A percentile compares a stretch with the other conserved stretches of the same genome.
Evolutionary conservation across 2,113 vertebrate genomes (phyloP).

Genomic region (Taxidea taxus): DNA sequence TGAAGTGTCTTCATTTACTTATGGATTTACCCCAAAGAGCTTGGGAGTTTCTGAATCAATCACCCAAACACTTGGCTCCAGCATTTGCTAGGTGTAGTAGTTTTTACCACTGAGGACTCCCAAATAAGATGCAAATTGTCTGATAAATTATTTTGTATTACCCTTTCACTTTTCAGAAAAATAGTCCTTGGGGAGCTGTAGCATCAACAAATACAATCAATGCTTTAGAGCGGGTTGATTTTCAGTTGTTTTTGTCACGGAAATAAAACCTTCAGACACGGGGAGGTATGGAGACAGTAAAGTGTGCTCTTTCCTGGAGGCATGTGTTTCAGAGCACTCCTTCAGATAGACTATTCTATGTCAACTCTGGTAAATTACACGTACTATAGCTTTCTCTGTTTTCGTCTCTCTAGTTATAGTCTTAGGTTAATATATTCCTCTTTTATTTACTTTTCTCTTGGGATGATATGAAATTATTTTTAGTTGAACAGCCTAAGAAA

Average conservation of each 20-base stretch:
- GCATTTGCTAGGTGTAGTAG: background rate
- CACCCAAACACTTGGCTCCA: background rate
- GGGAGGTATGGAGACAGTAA: background rate
- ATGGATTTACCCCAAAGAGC: conserved; percentile 15
- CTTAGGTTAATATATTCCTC: background rate
- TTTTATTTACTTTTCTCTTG: background rate
- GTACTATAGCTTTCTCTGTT: conserved; percentile 11
- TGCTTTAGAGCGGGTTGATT: background rate
- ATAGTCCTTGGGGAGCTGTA: conserved; percentile 38
- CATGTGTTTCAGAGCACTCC: background rate
- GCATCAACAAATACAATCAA: background rate
- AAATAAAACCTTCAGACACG: background rate
- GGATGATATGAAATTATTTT: conserved; percentile 34
- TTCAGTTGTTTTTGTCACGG: conserved; percentile 26
- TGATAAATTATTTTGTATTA: conserved; percentile 54
- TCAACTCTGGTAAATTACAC: background rate
- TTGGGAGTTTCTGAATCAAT: conserved; percentile 35
- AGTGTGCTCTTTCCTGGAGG: background rate
- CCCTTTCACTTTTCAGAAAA: conserved; percentile 43
- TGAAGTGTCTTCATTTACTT: conserved; percentile 33
- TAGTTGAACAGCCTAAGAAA: conserved; percentile 23
- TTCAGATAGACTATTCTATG: conserved; percentile 10
- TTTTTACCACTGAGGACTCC: conserved; percentile 19
- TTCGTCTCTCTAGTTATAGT: background rate
- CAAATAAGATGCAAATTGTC: conserved; percentile 50